Evolutionary conservation across 2,797 vertebrate genomes (phyloP).

Genomic region (Parambassis ranga): DNA sequence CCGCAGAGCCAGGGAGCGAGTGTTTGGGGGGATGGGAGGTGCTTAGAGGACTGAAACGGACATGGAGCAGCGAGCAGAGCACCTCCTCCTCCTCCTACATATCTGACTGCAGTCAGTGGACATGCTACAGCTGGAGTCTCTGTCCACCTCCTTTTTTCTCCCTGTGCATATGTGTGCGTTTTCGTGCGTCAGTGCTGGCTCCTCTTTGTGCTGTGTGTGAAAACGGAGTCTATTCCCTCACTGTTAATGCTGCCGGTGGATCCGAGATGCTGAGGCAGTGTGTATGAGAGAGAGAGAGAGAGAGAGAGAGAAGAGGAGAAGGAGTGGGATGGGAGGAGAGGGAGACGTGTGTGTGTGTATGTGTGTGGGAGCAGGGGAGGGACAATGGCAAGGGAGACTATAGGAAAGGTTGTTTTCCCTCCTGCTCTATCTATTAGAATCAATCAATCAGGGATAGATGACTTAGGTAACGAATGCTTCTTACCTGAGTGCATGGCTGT

Average conservation of each 20-base stretch:
- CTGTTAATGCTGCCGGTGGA: conserved; percentile 53
- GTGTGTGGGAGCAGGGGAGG: conserved; percentile 21
- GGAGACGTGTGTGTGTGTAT: conserved; percentile 5
- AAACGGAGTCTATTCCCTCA: conserved; percentile 48
- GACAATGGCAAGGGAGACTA: conserved; percentile 24
- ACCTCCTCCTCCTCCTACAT: conserved; percentile 73
- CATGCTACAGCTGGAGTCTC: conserved; percentile 60
- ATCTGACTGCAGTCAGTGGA: conserved; percentile 69
- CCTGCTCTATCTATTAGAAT: conserved; percentile 52
- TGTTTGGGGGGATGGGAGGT: conserved; percentile 64
- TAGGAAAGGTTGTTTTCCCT: conserved; percentile 39
- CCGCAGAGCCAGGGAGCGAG: conserved; percentile 66
- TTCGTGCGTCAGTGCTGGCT: conserved; percentile 36
- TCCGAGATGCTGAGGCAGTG: conserved; percentile 62
- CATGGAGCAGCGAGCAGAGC: conserved; percentile 58
- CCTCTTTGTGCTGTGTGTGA: conserved; percentile 37
- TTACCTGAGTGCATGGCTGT: not conserved
- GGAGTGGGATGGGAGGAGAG: not conserved
- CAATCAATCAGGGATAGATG: conserved; percentile 47
- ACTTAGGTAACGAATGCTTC: conserved; percentile 52
- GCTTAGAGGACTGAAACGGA: conserved; percentile 67
- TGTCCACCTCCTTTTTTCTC: conserved; percentile 37
- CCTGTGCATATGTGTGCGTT: conserved; percentile 19
- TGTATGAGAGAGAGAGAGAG: conserved; percentile 32
- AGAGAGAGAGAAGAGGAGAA: conserved; percentile 5